Percentiles rank a stretch among this genome's conserved stretches.
Conservation (phyloP, 2,888 invertebrate genomes). For the Drosophila prostipennis region DNA sequence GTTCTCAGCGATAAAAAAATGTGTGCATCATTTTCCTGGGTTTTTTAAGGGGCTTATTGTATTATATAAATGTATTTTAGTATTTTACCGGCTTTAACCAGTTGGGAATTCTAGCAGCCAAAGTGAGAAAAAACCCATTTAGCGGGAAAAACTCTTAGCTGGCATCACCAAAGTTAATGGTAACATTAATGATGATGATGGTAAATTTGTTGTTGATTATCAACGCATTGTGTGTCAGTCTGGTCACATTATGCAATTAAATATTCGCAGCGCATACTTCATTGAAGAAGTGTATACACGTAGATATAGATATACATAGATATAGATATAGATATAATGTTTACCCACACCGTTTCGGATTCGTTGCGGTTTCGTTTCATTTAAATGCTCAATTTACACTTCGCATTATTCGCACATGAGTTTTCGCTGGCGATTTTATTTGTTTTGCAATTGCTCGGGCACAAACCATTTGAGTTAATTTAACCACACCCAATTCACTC, state of each 20-base stretch:
- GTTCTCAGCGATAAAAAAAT: not conserved
- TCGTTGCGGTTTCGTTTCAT: conserved; percentile 41
- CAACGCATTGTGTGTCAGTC: conserved; percentile 39
- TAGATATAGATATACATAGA: not conserved
- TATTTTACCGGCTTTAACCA: not conserved
- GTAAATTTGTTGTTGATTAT: conserved; percentile 8
- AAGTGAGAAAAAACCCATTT: not conserved
- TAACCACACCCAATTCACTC: conserved; percentile 31
- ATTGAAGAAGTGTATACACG: conserved; percentile 13
- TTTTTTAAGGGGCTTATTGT: no score
- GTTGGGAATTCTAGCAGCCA: not conserved
- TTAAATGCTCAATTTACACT: conserved; percentile 48
- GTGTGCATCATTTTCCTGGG: no score
- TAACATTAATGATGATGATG: conserved; percentile 11
- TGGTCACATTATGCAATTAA: conserved; percentile 49
- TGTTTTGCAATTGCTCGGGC: conserved; percentile 40
- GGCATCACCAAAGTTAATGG: conserved; percentile 7
- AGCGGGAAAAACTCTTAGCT: not conserved
- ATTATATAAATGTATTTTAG: no score
- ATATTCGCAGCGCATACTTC: conserved; percentile 38
- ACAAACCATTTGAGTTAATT: conserved; percentile 41
- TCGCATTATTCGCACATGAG: conserved; percentile 34
- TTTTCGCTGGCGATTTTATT: conserved; percentile 26
- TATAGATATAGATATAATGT: conserved; percentile 2
- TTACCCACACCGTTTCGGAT: conserved; percentile 5